A percentile compares a stretch with the other conserved stretches of the same genome.
Evolutionary conservation across 2,888 invertebrate genomes (phyloP).

Genomic region (Ormyrus thymus): DNA sequence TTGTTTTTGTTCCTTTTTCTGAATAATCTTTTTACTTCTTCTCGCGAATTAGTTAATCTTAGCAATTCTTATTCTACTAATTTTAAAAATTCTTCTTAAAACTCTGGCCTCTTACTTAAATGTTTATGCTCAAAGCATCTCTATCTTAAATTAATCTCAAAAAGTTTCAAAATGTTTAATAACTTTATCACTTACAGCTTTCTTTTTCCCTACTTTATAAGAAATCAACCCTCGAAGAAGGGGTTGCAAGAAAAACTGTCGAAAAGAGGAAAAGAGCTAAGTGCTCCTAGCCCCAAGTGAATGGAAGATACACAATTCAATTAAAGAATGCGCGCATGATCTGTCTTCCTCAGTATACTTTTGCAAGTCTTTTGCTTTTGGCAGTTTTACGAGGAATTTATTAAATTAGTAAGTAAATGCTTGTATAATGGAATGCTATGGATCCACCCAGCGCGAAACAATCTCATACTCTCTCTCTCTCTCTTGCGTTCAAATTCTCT

Average conservation of each 20-base stretch:
- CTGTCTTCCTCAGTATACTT: conserved; percentile 4
- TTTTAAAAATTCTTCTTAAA: conserved; percentile 59
- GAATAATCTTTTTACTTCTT: conserved; percentile 28
- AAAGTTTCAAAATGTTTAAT: conserved; percentile 61
- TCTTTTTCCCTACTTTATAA: conserved; percentile 53
- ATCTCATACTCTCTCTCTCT: not conserved
- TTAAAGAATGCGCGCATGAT: conserved; percentile 33
- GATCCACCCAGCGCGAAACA: conserved; percentile 15
- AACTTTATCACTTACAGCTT: conserved; percentile 54
- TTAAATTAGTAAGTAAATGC: conserved; percentile 57
- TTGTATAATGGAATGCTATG: conserved; percentile 55
- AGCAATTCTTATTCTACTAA: conserved; percentile 41
- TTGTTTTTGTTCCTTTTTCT: conserved; percentile 42
- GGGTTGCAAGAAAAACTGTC: conserved; percentile 50
- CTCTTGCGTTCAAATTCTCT: conserved; percentile 2
- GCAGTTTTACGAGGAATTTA: conserved; percentile 56
- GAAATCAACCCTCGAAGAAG: conserved; percentile 55
- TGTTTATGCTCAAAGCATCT: conserved; percentile 57
- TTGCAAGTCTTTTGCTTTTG: conserved; percentile 54
- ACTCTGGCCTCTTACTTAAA: conserved; percentile 59
- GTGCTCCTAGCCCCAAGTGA: conserved; percentile 30
- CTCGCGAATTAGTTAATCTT: conserved; percentile 39
- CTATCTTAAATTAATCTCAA: conserved; percentile 65
- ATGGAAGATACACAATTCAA: conserved; percentile 52
- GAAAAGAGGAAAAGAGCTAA: conserved; percentile 44